Conservation (phyloP, 2,797 vertebrate genomes). For the Syngnathus acus region DNA sequence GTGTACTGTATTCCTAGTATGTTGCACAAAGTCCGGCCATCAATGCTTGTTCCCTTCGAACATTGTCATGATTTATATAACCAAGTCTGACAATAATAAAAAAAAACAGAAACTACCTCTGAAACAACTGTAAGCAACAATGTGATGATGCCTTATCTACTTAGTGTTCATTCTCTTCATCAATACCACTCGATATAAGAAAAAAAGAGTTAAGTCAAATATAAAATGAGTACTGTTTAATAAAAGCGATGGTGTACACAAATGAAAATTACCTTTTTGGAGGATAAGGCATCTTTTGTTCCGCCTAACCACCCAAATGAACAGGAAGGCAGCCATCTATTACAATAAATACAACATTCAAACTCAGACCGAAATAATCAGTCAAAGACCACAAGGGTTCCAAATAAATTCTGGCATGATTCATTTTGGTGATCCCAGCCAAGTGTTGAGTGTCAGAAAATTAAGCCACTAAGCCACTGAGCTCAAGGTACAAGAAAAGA, state of each 20-base stretch:
- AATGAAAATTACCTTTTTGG: neutral
- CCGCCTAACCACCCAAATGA: too few species aligned
- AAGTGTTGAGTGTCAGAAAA: too few species aligned
- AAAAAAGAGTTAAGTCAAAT: neutral
- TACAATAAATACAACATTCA: too few species aligned
- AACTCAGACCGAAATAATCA: too few species aligned
- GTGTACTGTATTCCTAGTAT: constrained; percentile 9
- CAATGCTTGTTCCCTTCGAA: constrained; percentile 46
- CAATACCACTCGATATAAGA: neutral
- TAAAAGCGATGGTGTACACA: neutral
- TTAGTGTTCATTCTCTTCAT: neutral
- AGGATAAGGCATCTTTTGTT: too few species aligned
- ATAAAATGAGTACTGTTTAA: neutral
- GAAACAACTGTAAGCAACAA: neutral
- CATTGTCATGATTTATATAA: neutral
- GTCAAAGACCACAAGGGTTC: too few species aligned
- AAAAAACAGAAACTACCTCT: neutral
- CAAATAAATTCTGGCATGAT: too few species aligned
- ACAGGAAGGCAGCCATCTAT: too few species aligned
- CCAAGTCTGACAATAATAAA: neutral
- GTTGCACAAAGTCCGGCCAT: constrained; percentile 38
- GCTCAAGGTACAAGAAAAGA: too few species aligned
- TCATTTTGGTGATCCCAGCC: too few species aligned
- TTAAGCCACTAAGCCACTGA: too few species aligned
- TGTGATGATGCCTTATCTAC: neutral